Evolutionary conservation across 2,113 vertebrate genomes (phyloP).

Genomic region (Ptilorrhoa leucosticta): DNA sequence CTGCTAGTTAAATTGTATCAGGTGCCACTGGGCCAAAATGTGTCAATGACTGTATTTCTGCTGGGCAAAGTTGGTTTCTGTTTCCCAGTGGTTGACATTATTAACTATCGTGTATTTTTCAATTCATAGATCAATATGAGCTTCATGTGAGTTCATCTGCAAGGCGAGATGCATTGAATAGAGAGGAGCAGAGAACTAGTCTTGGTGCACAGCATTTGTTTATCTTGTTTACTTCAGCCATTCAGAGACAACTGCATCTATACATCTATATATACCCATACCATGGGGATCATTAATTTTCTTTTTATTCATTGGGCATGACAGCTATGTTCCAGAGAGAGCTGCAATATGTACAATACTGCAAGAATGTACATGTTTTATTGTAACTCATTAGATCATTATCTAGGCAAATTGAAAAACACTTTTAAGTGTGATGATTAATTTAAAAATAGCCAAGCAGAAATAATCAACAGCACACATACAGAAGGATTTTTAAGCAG

Average conservation of each 20-base stretch:
- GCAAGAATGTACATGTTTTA: not conserved
- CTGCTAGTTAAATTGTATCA: not conserved
- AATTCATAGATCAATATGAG: not conserved
- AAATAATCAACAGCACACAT: not conserved
- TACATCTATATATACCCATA: not conserved
- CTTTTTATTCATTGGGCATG: not conserved
- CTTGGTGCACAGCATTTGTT: not conserved
- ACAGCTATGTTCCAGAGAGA: rapidly evolving
- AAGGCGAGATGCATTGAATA: not conserved
- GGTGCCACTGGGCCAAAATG: not conserved
- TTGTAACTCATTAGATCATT: not conserved
- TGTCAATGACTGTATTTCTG: not conserved
- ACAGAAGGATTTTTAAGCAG: not conserved
- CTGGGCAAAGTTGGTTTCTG: not conserved
- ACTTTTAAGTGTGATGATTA: not conserved
- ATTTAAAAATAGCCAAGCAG: not conserved
- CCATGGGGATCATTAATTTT: not conserved
- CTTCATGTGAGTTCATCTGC: not conserved
- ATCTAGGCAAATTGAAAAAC: not conserved
- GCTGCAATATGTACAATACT: rapidly evolving
- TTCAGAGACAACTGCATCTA: not conserved
- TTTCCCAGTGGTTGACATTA: not conserved
- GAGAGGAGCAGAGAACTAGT: not conserved
- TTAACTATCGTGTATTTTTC: not conserved
- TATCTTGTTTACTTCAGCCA: not conserved